Percentiles rank a stretch among this genome's conserved stretches.
Evolutionary conservation across 2,797 vertebrate species (phyloP).

Genomic region (Helarctos malayanus): DNA sequence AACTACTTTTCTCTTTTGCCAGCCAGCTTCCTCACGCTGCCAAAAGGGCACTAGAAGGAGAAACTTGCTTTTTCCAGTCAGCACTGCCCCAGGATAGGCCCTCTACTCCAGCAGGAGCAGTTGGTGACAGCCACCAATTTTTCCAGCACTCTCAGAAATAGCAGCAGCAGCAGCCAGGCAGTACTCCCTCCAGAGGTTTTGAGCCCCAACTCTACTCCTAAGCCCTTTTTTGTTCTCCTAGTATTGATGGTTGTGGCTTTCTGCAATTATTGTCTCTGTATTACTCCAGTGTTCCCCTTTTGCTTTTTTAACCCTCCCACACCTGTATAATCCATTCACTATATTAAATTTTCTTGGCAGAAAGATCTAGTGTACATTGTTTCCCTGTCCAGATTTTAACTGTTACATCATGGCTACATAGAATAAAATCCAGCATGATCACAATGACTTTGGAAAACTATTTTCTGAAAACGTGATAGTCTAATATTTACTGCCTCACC

Average conservation of each 20-base stretch:
- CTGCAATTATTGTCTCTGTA: background rate
- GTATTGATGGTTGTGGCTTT: background rate
- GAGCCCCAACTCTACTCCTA: background rate
- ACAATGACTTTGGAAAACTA: constrained; percentile 15
- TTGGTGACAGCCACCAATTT: background rate
- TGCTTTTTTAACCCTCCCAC: background rate
- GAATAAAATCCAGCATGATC: constrained; percentile 56
- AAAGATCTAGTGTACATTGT: background rate
- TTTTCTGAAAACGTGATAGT: constrained; percentile 1
- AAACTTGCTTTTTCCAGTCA: background rate
- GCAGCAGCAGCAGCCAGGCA: background rate
- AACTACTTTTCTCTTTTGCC: constrained; percentile 47
- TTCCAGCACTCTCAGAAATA: background rate
- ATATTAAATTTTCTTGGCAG: background rate
- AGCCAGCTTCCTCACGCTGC: background rate
- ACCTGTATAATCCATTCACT: background rate
- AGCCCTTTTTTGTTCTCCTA: background rate
- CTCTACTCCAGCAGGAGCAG: background rate
- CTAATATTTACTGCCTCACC: background rate
- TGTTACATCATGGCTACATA: background rate
- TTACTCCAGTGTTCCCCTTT: background rate
- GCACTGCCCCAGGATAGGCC: background rate
- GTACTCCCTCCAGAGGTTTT: background rate
- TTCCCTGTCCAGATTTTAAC: constrained; percentile 23
- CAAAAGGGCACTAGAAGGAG: background rate